Conservation (phyloP, 2,888 invertebrate species). For the Petrophora chlorosata region DNA sequence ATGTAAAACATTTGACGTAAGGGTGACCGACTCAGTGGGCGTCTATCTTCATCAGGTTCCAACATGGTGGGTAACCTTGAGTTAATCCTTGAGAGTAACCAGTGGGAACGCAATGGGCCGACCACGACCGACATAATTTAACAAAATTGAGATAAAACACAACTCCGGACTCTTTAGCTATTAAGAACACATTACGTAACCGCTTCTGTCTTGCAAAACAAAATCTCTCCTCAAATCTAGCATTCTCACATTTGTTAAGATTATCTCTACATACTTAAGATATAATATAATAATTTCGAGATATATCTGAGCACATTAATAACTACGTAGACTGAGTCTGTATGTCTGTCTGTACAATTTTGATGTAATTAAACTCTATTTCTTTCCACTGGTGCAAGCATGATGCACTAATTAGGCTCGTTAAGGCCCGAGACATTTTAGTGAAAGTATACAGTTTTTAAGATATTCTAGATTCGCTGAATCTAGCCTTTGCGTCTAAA, state of each 20-base stretch:
- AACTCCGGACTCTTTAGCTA: background rate
- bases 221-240: constrained; percentile 6
- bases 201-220: background rate
- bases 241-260: constrained; percentile 11
- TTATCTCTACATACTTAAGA: constrained; percentile 11
- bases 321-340: constrained; percentile 26
- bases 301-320: constrained; percentile 21
- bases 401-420: constrained; percentile 39
- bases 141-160: background rate
- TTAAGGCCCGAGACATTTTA: constrained; percentile 32
- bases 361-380: constrained; percentile 28
- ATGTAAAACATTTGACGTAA: too few species aligned
- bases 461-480: background rate
- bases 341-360: constrained; percentile 7
- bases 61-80: too few species aligned
- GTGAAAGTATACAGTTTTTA: constrained; percentile 33
- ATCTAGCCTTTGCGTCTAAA: background rate
- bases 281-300: background rate
- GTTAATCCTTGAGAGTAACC: too few species aligned
- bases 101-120: too few species aligned
- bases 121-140: too few species aligned
- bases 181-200: constrained; percentile 1
- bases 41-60: too few species aligned
- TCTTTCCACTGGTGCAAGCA: constrained; percentile 32
- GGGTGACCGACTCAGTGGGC: too few species aligned